Evolutionary conservation across 2,113 vertebrate genomes (phyloP), one percentile per base, ranked within the genome.

Genomic region (Zosterops lateralis): DNA sequence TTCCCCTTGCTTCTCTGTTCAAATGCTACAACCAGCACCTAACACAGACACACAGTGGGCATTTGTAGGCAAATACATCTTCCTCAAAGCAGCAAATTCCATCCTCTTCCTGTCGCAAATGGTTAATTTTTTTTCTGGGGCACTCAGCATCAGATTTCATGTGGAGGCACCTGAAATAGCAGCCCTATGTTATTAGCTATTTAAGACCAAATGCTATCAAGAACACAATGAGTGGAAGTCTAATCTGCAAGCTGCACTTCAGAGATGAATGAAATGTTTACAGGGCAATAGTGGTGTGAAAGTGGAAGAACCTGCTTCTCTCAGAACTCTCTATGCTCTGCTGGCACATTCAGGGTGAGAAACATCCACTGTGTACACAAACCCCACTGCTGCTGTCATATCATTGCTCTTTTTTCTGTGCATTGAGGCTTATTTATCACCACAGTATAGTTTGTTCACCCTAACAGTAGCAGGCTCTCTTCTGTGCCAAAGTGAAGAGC

Each of bases 251-350:
- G 54, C 2, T 28, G n/a, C 42, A 78, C 65, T 91, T 91, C 62
- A 93, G 89, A 91, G 91, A 72, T 79, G 70, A 89, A 75, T 78
- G 73, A 82, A 89, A 91, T 57, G 47, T 82, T 96, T 94, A 75
- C 73, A 75, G 51, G 71, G 54, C 50, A 87, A 20, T 15, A 89
- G 61, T 15, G n/a, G 65, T 56, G 53, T 87, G 70, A 82, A 89
- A 90, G 84, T 87, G 84, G 84, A 92, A 95, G 87, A 95, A 93
- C 87, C 81, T 96, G 92, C 92, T 94, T 84, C 91, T 72, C 77
- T 82, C 42, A 17, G 45, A 76, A 45, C n/a, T 54, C 62, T 76
- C 1, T 14, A 65, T 7, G 67, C 36, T 79, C 47, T 87, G 40
- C 54, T 87, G 81, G 70, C 57, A 92, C 56, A 45, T 28, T 76